Evolutionary conservation across 1,140 invertebrate genomes (phyloP), one percentile per base, ranked within the genome.

Genomic region (Trachymyrmex septentrionalis): DNA sequence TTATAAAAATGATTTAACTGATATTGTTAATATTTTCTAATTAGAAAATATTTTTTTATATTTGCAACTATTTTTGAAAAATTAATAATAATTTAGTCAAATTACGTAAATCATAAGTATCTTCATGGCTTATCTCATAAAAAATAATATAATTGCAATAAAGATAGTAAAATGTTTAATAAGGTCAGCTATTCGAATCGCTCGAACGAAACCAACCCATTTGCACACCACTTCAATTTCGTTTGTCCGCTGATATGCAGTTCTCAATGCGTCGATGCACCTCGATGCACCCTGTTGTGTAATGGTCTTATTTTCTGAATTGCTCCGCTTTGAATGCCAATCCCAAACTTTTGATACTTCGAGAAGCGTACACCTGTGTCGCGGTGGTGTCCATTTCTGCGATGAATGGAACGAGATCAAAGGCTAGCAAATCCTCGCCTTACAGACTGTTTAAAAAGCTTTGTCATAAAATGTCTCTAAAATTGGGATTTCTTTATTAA

Each of bases 391-490:
- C 72, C 73, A 27, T 80, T 87, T 87, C 38, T n/a, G 24, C 16
- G 9, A 78, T 89, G 73, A 89, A 87, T 87, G 50, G 55, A 30
- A 1, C 12, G 77, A 50, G 53, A 57, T 86, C 30, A 72, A 67
- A 57, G 48, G 16, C 27, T 4, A 24, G 24, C 10, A 44, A 87
- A 78, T 84, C 48, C 55, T 34, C 2, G 16, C 10, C 71, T 24
- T 88, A 90, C 75, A 87, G 48, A 90, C 44, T 75, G 30, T 80
- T 82, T 89, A 73, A 87, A 50, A 24, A 69, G 4, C 30, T 53
- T 71, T 9, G 30, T n/a, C 7, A 3, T 14, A 21, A 2, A 10
- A 2, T 12, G 7, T 59, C 3, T 38, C 9, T 14, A 38, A 24
- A 61, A 61, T 61, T 2, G 4, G 2, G 14, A 0, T 61, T 3